phyloP scores from a whole-genome alignment of 2,113 vertebrate genomes.

The Caloenas nicobarica region DNA sequence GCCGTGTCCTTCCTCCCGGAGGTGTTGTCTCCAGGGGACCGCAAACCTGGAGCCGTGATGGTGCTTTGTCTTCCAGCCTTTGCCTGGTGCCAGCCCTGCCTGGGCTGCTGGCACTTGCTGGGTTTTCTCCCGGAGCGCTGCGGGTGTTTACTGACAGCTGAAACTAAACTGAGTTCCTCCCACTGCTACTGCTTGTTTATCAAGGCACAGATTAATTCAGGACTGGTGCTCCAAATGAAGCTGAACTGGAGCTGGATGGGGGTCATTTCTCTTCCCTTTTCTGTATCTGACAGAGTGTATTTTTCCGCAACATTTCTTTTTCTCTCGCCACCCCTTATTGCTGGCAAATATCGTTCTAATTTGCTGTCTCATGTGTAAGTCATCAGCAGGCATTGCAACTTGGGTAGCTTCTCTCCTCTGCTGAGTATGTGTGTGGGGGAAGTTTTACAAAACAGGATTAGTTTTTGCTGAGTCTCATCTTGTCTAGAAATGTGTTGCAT shows the following conservation, averaged over 20 bases:
- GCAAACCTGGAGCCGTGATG: too few relatives aligned
- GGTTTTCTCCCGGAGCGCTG: too few relatives aligned
- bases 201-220: neutral
- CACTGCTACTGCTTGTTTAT: neutral
- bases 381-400: neutral
- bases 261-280: neutral
- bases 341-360: neutral
- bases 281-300: neutral
- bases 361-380: neutral
- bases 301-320: neutral
- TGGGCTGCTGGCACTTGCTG: too few relatives aligned
- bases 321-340: too few relatives aligned
- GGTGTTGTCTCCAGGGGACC: too few relatives aligned
- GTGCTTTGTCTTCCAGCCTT: too few relatives aligned
- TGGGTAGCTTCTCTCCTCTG: neutral
- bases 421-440: neutral
- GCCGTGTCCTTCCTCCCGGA: too few relatives aligned
- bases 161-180: too few relatives aligned
- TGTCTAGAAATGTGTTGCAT: neutral
- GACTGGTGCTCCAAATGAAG: neutral
- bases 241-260: neutral
- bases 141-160: too few relatives aligned
- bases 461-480: neutral
- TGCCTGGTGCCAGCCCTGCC: too few relatives aligned
- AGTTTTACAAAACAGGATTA: neutral